Conservation (phyloP, 2,797 vertebrate species). For the Meriones psammophilus region DNA sequence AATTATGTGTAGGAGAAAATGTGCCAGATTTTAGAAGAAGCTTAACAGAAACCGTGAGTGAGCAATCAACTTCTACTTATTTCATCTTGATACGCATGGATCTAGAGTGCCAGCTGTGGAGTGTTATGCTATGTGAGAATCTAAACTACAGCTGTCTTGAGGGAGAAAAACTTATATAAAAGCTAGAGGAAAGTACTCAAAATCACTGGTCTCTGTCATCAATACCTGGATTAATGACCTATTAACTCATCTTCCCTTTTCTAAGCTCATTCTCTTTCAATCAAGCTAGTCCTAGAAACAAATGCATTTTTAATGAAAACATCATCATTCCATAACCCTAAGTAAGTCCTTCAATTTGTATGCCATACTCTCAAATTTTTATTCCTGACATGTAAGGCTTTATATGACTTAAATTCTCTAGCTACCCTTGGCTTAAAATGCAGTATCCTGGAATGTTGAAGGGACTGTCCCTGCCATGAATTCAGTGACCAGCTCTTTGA, state of each 20-base stretch:
- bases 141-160: conserved; percentile 26
- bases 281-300: background rate
- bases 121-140: conserved; percentile 27
- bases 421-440: background rate
- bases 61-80: conserved; percentile 11
- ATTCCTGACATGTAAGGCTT: background rate
- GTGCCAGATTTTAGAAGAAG: conserved; percentile 39
- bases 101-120: background rate
- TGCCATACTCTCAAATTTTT: conserved; percentile 38
- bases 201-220: background rate
- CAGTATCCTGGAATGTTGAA: background rate
- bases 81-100: conserved; percentile 56
- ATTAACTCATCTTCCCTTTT: conserved; percentile 15
- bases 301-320: conserved; percentile 34
- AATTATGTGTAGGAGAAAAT: conserved; percentile 2
- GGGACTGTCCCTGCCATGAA: too few species aligned
- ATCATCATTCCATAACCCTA: background rate
- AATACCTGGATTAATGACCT: background rate
- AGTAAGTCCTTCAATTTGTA: background rate
- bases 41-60: conserved; percentile 57
- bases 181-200: background rate
- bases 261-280: background rate
- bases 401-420: conserved; percentile 45
- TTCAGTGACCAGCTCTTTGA: too few species aligned
- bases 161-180: conserved; percentile 44